Evolutionary conservation across 2,888 invertebrate genomes (phyloP), one percentile per base, ranked within the genome.

Genomic region (Agonopterix arenella): DNA sequence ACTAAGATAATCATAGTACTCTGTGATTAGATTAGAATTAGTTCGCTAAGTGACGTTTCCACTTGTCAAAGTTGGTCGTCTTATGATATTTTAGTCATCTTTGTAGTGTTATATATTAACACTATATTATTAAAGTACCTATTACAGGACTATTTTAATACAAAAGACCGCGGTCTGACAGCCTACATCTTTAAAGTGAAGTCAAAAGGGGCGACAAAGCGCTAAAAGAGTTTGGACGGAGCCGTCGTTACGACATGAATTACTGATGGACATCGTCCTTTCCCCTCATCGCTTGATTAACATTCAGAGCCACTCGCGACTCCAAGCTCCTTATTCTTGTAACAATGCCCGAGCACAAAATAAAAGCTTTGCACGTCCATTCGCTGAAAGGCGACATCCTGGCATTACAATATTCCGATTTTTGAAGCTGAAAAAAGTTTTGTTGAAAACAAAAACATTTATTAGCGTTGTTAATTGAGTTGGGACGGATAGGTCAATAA

Each of bases 341-440:
- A 80, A 84, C 84, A 85, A 84, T 84, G 77, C 80, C 73, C 62
- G 68, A 61, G 69, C 70, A 76, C 78, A 74, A 84, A 85, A 85
- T 85, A 84, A 86, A 86, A 86, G 78, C 84, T 74, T 73, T 71
- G 76, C 85, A 81, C 84, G 86, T 84, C 75, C 79, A 70, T 65
- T 71, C 64, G 64, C 69, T 80, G 78, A 85, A 84, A 82, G 76
- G 72, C 68, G 70, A 73, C 74, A 79, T 79, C 71, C 74, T 73
- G 68, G 73, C 77, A 76, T 75, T 74, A 71, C 71, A 68, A 73
- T 72, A 73, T 41, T 40, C 40, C n/a, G 11, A n/a, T 4, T 40
- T 40, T 41, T 11, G n/a, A 18, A 65, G 60, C 64, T 63, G 77
- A 68, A 77, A 76, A 74, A 64, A 61, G 61, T 28, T 28, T 28